Evolutionary conservation across 2,113 vertebrate species (phyloP).

Genomic region (Megaceryle maxima): DNA sequence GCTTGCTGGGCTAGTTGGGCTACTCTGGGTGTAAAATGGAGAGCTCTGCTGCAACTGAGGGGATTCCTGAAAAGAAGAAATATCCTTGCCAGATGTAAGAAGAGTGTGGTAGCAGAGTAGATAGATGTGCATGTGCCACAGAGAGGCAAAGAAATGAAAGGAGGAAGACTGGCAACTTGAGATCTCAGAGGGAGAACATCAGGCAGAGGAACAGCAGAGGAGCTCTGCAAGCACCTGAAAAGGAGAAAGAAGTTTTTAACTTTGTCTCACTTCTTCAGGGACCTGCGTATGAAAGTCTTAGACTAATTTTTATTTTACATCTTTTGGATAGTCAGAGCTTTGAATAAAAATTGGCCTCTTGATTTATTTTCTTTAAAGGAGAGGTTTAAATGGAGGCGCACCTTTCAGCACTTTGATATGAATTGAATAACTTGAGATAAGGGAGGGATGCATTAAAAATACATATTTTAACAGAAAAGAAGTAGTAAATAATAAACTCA

Average conservation of each 20-base stretch:
- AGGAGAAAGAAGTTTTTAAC: neutral
- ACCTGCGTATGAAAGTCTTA: neutral
- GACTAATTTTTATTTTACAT: neutral
- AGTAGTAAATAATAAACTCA: neutral
- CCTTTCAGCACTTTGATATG: neutral
- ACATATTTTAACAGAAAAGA: neutral
- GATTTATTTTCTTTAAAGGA: conserved; percentile 22
- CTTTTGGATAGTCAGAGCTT: neutral
- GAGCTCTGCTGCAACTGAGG: neutral
- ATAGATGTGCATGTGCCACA: neutral
- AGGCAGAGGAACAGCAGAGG: neutral
- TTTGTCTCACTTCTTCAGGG: neutral
- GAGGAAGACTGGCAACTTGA: neutral
- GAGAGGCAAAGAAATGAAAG: neutral
- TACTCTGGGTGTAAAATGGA: neutral
- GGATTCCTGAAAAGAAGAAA: neutral
- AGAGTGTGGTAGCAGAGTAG: neutral
- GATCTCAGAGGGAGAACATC: neutral
- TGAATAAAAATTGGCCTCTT: neutral
- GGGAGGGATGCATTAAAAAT: neutral
- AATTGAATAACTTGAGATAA: neutral
- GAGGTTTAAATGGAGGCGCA: neutral
- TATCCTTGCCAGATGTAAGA: neutral
- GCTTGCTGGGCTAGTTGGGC: neutral
- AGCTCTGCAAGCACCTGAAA: neutral